Evolutionary conservation across 2,888 invertebrate genomes (phyloP), one percentile per base, ranked within the genome.

Genomic region (Eupithecia abbreviata): DNA sequence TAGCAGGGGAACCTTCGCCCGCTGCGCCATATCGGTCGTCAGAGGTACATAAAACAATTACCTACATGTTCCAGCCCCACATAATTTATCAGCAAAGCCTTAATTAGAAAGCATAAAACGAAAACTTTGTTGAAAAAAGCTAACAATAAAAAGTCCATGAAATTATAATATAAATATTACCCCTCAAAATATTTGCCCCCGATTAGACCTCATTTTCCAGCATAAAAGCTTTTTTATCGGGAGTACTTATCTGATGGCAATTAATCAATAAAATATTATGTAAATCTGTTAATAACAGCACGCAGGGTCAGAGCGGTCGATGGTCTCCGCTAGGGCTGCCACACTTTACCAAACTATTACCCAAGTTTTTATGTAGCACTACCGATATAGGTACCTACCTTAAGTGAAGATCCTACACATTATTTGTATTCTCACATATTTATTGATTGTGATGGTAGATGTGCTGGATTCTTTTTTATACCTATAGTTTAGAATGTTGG

Each of bases 261-360:
- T 89, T 86, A 87, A 86, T 88, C 87, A 88, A 88, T 89, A 88
- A 87, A 88, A 85, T 84, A 87, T 85, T 83, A 86, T 85, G 84
- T 85, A 85, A 82, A 82, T 84, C 83, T 82, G 86, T 70, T 81
- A 81, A 81, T 80, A 80, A 79, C 78, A 80, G 76, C 80, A 81
- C 80, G 81, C 81, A 81, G 85, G 86, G 86, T 87, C 86, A 87
- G 82, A 79, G 79, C 85, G 84, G 82, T 83, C 83, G 80, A 79
- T 78, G 77, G 81, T 79, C 80, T 79, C 71, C 0, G 41, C n/a
- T 71, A 81, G 82, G 82, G 82, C 62, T 82, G 79, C 43, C 77
- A 73, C 70, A 18, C 15, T 68, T 68, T 45, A 43, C 45, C 10
- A 68, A 43, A 68, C 1, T 45, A n/a, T 66, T 7, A 41, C 15